Base-by-base conservation (phyloP, 2,888 invertebrate genomes). In the Adineta ricciae region DNA sequence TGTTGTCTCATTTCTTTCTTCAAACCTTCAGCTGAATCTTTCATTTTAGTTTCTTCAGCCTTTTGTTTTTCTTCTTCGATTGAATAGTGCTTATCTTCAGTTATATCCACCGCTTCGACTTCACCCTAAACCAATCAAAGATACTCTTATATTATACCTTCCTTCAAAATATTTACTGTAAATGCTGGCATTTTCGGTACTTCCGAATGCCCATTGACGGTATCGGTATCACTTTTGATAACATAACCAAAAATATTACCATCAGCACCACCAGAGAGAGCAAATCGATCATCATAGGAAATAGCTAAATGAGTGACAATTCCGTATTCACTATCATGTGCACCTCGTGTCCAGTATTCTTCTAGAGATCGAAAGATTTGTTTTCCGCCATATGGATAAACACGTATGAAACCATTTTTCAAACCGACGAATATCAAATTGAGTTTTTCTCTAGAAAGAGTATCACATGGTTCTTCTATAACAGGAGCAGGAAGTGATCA, bases 41-140 rank as follows among this genome's bases (percentile, higher is more conserved):
- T 88, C 89, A 89, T 89, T 86, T 89, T 89, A 86, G 91, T 90
- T 87, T 90, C 87, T 86, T 91, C 90, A 19, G 90, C 88, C 86
- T 90, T 91, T 87, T 90, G 90, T 87, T 90, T 90, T 19, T 90
- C 90, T 87, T 91, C 90, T 87, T 91, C 90, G 87, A 91, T 90
- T 87, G 90, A 89, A 89, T 90, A 90, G 38, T 90, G 90, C 84
- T 88, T 88, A 41, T 89, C 89, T 87, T 90, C 90, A 82, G 89
- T 89, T 86, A 90, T 90, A 86, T 90, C 90, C 87, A 89, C 89
- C 78, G 88, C 87, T 49, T 85, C 85, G 24, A 36, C 27, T 78
- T 78, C 73, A 78, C 38, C 41, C 73, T 36, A 38, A 8, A 8
- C 5, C 24, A 50, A 50, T 16, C 11, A 50, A 16, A 50, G 19